Conservation (phyloP, 2,888 invertebrate species). For the Noctua pronuba region DNA sequence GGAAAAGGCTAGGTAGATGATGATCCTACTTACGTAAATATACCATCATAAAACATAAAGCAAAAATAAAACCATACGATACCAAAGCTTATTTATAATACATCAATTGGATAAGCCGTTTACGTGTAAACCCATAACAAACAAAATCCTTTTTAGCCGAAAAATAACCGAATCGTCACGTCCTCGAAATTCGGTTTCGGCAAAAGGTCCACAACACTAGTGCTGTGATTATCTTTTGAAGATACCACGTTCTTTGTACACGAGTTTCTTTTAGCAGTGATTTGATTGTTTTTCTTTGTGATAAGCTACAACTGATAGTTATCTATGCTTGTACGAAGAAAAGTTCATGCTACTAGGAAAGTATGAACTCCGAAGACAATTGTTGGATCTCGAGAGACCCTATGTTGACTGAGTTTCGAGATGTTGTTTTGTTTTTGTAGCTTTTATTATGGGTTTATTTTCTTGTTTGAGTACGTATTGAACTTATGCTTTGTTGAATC, state of each 20-base stretch:
- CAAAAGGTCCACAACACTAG: slow-evolving; percentile 40
- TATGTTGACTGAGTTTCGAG: slow-evolving; percentile 21
- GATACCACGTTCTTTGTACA: slow-evolving; percentile 56
- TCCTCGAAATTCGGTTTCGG: slow-evolving; percentile 25
- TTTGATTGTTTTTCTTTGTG: slow-evolving; percentile 63
- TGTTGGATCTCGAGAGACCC: slow-evolving; percentile 3
- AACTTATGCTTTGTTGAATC: background rate
- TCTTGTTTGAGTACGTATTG: background rate
- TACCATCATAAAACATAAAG: background rate
- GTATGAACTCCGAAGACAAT: slow-evolving; percentile 41
- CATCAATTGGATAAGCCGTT: slow-evolving; percentile 31
- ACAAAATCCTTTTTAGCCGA: slow-evolving; percentile 44
- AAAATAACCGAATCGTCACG: slow-evolving; percentile 32
- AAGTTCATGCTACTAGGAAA: slow-evolving; percentile 24
- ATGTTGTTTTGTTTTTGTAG: slow-evolving; percentile 44
- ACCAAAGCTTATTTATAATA: slow-evolving; percentile 8
- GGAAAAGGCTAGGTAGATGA: no score
- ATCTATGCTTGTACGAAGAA: slow-evolving; percentile 35
- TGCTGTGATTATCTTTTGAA: slow-evolving; percentile 49
- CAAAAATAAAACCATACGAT: background rate
- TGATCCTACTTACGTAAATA: no score
- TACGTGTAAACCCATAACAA: slow-evolving; percentile 18
- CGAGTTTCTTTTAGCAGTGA: slow-evolving; percentile 54
- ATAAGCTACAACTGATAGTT: slow-evolving; percentile 40
- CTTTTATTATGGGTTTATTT: slow-evolving; percentile 2